Conservation (phyloP, 2,888 invertebrate species). For the Fragum fragum region DNA sequence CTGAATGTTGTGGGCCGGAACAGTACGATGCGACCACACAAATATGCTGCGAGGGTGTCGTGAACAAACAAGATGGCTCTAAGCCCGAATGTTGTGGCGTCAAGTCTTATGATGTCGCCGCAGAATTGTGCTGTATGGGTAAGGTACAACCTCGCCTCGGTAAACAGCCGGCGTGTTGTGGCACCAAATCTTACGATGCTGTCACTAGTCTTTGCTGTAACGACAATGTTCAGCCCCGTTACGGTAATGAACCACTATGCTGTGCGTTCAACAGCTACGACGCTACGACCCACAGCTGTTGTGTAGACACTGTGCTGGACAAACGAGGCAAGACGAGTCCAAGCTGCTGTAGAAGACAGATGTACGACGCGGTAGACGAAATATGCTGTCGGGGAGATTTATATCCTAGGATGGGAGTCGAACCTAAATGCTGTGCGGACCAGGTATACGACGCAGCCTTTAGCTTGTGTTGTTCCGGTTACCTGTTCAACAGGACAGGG, state of each 20-base stretch:
- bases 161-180: constrained; percentile 53
- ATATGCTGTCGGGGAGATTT: constrained; percentile 54
- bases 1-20: constrained; percentile 52
- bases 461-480: constrained; percentile 48
- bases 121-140: constrained; percentile 54
- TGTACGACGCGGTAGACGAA: constrained; percentile 44
- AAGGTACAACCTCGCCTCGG: constrained; percentile 47
- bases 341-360: constrained; percentile 51
- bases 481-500: constrained; percentile 44
- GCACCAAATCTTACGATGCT: constrained; percentile 47
- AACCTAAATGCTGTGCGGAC: constrained; percentile 58
- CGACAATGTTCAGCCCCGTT: constrained; percentile 45
- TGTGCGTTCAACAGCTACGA: constrained; percentile 57
- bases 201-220: constrained; percentile 48
- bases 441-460: constrained; percentile 39
- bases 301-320: constrained; percentile 40
- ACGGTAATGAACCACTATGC: constrained; percentile 49
- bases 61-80: constrained; percentile 43
- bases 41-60: constrained; percentile 52
- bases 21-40: constrained; percentile 45
- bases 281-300: constrained; percentile 51
- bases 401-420: constrained; percentile 38
- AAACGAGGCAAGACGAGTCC: constrained; percentile 42
- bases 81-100: constrained; percentile 55
- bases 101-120: constrained; percentile 47